phyloP scores from a whole-genome alignment of 2,888 invertebrate genomes.

The Melieria omissa region DNA sequence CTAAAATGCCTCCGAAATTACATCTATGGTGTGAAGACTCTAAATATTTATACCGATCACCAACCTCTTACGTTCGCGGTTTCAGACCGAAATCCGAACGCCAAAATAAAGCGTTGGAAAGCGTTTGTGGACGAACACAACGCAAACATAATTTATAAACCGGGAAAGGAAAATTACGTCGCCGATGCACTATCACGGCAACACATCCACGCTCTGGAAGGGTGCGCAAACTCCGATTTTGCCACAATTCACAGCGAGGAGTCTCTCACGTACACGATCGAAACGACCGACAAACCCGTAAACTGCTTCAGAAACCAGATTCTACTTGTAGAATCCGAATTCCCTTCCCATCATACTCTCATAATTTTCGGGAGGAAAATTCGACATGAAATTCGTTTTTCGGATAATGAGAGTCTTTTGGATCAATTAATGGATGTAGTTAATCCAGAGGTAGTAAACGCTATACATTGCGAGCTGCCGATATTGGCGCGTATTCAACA shows the following conservation, averaged over 20 bases:
- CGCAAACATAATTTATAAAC: constrained; percentile 33
- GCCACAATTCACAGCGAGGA: constrained; percentile 31
- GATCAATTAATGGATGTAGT: constrained; percentile 25
- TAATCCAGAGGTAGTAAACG: constrained; percentile 35
- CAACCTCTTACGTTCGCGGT: constrained; percentile 44
- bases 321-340: too few species aligned
- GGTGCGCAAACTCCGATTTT: constrained; percentile 28
- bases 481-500: constrained; percentile 37
- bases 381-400: constrained; percentile 34
- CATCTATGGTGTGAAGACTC: constrained; percentile 8
- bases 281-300: constrained; percentile 34
- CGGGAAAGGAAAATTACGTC: constrained; percentile 39
- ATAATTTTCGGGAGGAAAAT: constrained; percentile 29
- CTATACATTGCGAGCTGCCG: constrained; percentile 34
- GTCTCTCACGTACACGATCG: constrained; percentile 36
- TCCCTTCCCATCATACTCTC: constrained; percentile 21
- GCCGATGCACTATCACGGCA: constrained; percentile 38
- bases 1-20: constrained; percentile 17
- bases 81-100: constrained; percentile 43
- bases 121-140: constrained; percentile 32
- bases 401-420: constrained; percentile 33
- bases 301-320: too few species aligned
- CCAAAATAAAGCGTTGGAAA: constrained; percentile 36
- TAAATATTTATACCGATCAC: constrained; percentile 30
- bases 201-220: constrained; percentile 33